These are phyloP conservation scores for Temnothorax nylanderi DNA, from an alignment of 1,140 invertebrate species.

Conservation along the genomic window DNA sequence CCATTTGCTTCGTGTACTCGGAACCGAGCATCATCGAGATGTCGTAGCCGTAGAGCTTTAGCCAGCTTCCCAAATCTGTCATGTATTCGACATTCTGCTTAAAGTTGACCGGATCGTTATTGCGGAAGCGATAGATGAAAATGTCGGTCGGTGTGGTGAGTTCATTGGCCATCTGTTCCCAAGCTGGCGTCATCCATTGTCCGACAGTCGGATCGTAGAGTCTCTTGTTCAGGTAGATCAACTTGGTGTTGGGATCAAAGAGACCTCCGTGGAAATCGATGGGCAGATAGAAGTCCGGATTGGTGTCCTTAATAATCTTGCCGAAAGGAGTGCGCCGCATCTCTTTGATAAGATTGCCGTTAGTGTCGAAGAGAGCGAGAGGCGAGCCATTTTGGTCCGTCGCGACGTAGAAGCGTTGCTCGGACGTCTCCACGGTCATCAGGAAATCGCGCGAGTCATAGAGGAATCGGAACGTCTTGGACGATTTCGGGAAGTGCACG, in stretches of 20 bases:
- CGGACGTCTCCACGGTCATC: conserved; percentile 93
- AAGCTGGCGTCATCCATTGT: conserved; percentile 97
- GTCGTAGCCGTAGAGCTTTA: conserved; percentile 95
- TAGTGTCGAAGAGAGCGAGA: conserved; percentile 94
- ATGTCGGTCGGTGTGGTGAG: conserved; percentile 94
- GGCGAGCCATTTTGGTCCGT: conserved; percentile 97
- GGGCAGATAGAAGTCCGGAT: conserved; percentile 95
- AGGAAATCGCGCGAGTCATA: conserved; percentile 95
- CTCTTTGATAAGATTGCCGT: conserved; percentile 96
- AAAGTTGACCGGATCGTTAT: conserved; percentile 96
- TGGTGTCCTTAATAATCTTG: conserved; percentile 94
- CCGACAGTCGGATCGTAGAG: conserved; percentile 97
- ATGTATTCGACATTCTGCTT: conserved; percentile 92
- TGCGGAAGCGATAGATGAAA: conserved; percentile 96
- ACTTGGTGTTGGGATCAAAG: conserved; percentile 93
- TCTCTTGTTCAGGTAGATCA: conserved; percentile 93
- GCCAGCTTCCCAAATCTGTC: conserved; percentile 94
- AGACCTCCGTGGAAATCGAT: conserved; percentile 97
- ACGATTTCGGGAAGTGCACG: conserved; percentile 95
- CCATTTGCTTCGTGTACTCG: conserved; percentile 91
- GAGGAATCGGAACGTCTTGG: conserved; percentile 93
- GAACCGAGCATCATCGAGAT: conserved; percentile 94
- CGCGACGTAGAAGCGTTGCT: conserved; percentile 95
- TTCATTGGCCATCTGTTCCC: conserved; percentile 93
- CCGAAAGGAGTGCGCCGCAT: conserved; percentile 96